Conservation (phyloP, 53 echinoderm and acorn worm species). For the Mesocentrotus franciscanus region DNA sequence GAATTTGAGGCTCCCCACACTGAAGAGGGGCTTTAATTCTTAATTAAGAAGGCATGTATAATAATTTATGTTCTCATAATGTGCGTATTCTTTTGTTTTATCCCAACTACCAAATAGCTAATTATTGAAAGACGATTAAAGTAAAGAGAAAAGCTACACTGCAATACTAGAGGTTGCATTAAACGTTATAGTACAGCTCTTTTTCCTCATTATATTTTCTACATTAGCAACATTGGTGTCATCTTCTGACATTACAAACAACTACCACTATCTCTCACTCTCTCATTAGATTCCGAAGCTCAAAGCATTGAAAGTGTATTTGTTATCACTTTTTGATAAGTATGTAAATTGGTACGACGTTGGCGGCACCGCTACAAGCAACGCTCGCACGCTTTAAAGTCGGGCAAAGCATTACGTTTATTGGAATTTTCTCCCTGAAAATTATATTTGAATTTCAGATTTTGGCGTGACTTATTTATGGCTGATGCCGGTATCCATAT, state of each 20-base stretch:
- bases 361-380: constrained; percentile 18
- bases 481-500: constrained; percentile 28
- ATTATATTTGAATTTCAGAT: constrained; percentile 43
- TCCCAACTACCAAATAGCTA: neutral
- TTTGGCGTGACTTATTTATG: constrained; percentile 37
- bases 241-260: neutral
- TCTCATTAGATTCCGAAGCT: neutral
- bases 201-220: no score
- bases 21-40: neutral
- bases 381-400: neutral
- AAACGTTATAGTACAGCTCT: no score
- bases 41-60: no score
- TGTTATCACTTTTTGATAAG: constrained; percentile 24
- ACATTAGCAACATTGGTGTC: neutral
- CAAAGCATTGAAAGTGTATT: neutral
- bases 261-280: neutral
- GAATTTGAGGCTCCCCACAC: no score
- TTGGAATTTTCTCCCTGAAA: constrained; percentile 24
- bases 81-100: no score
- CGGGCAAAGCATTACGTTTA: constrained; percentile 18
- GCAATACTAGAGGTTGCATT: no score
- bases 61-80: neutral
- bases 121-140: no score
- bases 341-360: neutral
- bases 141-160: no score